These are phyloP conservation scores for Sebastes oblongus DNA, from an alignment of 2,797 vertebrate species.

Conservation along the genomic window DNA sequence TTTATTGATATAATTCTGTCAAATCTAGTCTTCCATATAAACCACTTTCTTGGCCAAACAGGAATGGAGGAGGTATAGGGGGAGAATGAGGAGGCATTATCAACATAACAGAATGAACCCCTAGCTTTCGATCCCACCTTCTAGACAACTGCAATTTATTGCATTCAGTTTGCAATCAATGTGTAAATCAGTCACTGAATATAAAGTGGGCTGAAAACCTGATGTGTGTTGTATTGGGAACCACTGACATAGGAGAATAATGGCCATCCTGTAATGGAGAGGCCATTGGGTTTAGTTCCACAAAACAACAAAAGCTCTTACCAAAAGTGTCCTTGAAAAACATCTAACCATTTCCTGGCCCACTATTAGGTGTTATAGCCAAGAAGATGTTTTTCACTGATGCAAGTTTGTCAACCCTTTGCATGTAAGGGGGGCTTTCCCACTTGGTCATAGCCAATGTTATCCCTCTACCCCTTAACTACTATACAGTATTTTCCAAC, in stretches of 20 bases:
- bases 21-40: not conserved
- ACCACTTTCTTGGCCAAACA: conserved; percentile 1
- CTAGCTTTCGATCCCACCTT: not conserved
- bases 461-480: not conserved
- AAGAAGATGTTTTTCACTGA: not conserved
- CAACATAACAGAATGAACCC: not conserved
- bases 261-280: not conserved
- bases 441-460: not conserved
- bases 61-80: not conserved
- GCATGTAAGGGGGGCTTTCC: not conserved
- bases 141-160: not conserved
- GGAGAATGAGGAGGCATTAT: not conserved
- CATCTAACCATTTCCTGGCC: not conserved
- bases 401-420: not conserved
- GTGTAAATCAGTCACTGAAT: conserved; percentile 9
- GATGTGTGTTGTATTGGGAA: not conserved
- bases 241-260: not conserved
- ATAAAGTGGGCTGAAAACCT: conserved; percentile 4
- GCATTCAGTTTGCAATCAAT: conserved; percentile 10
- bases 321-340: not conserved
- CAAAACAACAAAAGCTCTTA: not conserved
- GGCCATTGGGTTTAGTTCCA: not conserved
- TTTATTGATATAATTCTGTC: not conserved
- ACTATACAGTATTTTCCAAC: not conserved
- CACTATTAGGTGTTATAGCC: not conserved